Conservation (phyloP, 1,140 invertebrate species). For the Ceratitis capitata region DNA sequence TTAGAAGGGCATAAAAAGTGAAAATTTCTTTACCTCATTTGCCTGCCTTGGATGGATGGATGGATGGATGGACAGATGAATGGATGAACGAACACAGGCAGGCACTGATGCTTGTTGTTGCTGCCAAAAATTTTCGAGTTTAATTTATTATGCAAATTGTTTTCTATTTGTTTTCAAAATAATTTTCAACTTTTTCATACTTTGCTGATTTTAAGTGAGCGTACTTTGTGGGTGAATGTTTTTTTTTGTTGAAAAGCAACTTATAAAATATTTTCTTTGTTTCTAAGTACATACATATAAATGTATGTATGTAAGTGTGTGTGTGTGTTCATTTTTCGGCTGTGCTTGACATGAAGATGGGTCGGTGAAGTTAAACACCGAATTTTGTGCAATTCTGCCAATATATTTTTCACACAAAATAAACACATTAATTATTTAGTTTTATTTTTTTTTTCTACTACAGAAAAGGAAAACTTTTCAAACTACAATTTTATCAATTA, state of each 20-base stretch:
- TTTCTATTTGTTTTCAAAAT: constrained; percentile 22
- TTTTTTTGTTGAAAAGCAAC: too few relatives aligned
- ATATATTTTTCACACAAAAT: background rate
- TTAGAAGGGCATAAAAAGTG: background rate
- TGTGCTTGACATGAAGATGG: background rate
- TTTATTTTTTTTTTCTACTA: background rate
- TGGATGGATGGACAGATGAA: too few relatives aligned
- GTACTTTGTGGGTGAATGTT: background rate
- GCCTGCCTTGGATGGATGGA: too few relatives aligned
- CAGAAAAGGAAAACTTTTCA: background rate
- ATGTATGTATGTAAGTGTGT: background rate
- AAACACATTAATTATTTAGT: background rate
- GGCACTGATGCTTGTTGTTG: background rate
- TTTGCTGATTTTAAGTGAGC: constrained; percentile 1
- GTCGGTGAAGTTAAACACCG: background rate
- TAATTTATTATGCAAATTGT: constrained; percentile 15
- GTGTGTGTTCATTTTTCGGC: background rate
- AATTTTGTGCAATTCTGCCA: background rate
- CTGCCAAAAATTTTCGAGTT: background rate
- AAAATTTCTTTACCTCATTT: background rate
- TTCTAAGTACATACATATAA: background rate
- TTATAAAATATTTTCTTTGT: too few relatives aligned
- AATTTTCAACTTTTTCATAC: constrained; percentile 3
- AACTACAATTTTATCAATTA: too few relatives aligned
- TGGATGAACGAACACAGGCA: too few relatives aligned